These are phyloP conservation scores for Drosophila quinaria DNA, from an alignment of 2,888 invertebrate genomes.

Conservation along the genomic window DNA sequence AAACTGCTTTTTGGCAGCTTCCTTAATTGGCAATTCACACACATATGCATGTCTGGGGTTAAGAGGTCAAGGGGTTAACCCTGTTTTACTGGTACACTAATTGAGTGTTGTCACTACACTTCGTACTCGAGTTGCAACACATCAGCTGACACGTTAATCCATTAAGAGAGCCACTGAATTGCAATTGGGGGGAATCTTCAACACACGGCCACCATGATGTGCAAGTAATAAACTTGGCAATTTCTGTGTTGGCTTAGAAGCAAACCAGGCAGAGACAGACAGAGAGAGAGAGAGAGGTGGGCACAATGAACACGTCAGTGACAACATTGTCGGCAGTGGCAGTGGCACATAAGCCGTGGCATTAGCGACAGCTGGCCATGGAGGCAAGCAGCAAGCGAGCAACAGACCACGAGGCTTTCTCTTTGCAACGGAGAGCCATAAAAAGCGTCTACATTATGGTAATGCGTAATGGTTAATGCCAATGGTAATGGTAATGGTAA, in stretches of 20 bases:
- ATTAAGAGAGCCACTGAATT: slow-evolving; percentile 37
- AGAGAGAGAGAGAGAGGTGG: background rate
- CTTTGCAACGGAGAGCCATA: slow-evolving; percentile 54
- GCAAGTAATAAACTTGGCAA: slow-evolving; percentile 60
- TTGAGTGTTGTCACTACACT: slow-evolving; percentile 26
- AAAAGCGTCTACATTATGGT: slow-evolving; percentile 73
- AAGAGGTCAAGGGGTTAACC: background rate
- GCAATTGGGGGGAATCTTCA: slow-evolving; percentile 38
- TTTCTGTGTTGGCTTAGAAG: slow-evolving; percentile 27
- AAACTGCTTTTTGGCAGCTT: background rate
- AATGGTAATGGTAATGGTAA: slow-evolving; percentile 45
- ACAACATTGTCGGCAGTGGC: slow-evolving; percentile 51
- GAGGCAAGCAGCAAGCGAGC: background rate
- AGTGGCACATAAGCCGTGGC: slow-evolving; percentile 56
- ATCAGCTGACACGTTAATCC: slow-evolving; percentile 42
- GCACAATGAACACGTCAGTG: slow-evolving; percentile 41
- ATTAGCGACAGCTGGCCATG: slow-evolving; percentile 67
- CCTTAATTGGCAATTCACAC: background rate
- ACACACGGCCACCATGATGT: slow-evolving; percentile 36
- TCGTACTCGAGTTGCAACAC: slow-evolving; percentile 2
- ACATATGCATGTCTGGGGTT: background rate
- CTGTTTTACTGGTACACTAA: background rate
- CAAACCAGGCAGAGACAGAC: slow-evolving; percentile 3
- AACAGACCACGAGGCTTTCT: slow-evolving; percentile 45
- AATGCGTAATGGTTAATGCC: slow-evolving; percentile 56